A percentile compares a stretch with the other conserved stretches of the same genome.
These are phyloP conservation scores for Sphecodes monilicornis DNA, from an alignment of 2,888 invertebrate genomes.

Conservation along the genomic window DNA sequence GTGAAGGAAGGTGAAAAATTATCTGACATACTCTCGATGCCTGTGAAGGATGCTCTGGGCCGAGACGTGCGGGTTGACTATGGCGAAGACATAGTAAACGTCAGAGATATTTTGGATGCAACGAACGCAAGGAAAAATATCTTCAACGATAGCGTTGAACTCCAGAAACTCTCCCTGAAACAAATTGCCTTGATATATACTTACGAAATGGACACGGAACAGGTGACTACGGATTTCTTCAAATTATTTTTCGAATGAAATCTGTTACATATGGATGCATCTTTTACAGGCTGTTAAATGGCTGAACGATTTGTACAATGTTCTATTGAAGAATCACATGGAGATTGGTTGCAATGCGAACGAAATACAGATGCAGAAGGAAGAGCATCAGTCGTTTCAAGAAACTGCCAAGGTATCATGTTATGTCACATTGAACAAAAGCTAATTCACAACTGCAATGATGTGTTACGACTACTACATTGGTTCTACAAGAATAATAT, in stretches of 20 bases:
- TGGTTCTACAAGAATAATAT: too few relatives aligned
- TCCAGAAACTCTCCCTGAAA: constrained; percentile 91
- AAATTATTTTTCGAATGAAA: neutral
- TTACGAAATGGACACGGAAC: constrained; percentile 91
- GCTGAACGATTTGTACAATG: constrained; percentile 91
- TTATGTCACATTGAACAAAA: neutral
- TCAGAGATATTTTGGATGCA: constrained; percentile 89
- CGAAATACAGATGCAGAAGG: constrained; percentile 91
- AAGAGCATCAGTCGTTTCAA: constrained; percentile 91
- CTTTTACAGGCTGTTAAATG: constrained; percentile 88
- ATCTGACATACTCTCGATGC: constrained; percentile 91
- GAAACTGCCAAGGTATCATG: constrained; percentile 90
- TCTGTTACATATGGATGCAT: neutral
- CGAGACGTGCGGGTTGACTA: constrained; percentile 90
- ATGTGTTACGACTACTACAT: too few relatives aligned
- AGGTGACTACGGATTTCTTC: constrained; percentile 83
- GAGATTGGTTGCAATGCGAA: constrained; percentile 90
- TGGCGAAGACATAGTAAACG: constrained; percentile 89
- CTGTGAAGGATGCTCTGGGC: constrained; percentile 91
- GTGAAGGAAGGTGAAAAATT: constrained; percentile 91
- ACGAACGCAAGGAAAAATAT: constrained; percentile 89
- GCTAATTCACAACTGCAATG: too few relatives aligned
- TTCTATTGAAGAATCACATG: constrained; percentile 89
- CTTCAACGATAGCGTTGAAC: constrained; percentile 90
- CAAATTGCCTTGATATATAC: constrained; percentile 91